Conservation (phyloP, 2,113 vertebrate species). For the Papio anubis region DNA sequence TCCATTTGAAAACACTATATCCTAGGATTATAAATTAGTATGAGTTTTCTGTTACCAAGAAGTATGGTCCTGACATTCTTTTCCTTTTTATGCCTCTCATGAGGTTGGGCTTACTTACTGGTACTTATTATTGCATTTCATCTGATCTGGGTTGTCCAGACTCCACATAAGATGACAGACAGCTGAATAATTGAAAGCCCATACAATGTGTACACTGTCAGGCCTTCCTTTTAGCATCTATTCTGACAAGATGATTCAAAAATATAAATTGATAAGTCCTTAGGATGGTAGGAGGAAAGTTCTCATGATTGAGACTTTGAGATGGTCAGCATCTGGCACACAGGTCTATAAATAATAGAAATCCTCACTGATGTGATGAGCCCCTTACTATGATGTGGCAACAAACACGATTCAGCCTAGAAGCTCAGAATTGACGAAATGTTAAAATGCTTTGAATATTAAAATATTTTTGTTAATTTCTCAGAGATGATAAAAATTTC, state of each 20-base stretch:
- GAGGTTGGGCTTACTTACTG: neutral
- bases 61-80: neutral
- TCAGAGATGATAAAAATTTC: neutral
- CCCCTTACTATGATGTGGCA: neutral
- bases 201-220: conserved; percentile 6
- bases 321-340: neutral
- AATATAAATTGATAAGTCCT: neutral
- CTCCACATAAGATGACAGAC: neutral
- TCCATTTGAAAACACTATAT: neutral
- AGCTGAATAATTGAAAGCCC: conserved; percentile 46
- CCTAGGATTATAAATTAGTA: neutral
- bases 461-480: conserved; percentile 13
- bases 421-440: neutral
- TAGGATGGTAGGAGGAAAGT: neutral
- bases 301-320: neutral
- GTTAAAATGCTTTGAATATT: neutral
- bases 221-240: neutral
- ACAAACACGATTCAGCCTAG: neutral
- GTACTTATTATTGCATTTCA: neutral
- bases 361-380: neutral
- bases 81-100: neutral
- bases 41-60: neutral
- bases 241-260: conserved; percentile 21
- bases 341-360: neutral
- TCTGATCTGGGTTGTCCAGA: neutral